Base-by-base conservation (phyloP, 2,888 invertebrate species). In the Brachyopa scutellaris region DNA sequence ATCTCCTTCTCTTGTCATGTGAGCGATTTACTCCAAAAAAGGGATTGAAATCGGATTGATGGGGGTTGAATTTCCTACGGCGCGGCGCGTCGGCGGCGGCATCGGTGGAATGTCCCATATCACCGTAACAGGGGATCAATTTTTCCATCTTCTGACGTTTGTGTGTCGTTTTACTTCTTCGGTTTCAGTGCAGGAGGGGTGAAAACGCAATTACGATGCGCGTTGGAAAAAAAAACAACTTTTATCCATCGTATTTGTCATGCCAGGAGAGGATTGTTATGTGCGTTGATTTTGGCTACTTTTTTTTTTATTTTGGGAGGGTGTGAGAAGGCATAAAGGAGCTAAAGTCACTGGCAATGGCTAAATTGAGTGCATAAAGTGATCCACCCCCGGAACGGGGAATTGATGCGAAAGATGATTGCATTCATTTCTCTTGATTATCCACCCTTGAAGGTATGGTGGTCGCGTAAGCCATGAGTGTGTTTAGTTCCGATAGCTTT, bases 401-500 rank as follows among this genome's bases (percentile, higher is more conserved):
- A 73, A 79, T 47, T 73, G 73, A 79, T 66, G 79, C 73, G 73
- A 73, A 73, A 73, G 73, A 79, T 79, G 53, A 73, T 73, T 73
- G 73, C 59, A 79, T 31, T 55, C 73, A 79, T 79, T 79, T 79
- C 73, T 79, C 79, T 79, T 79, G 79, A 73, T 79, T 73, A 73
- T 73, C 55, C 79, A 55, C 29, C 53, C 11, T 21, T 33, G 59
- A 11, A 21, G 26, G 29, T 51, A 51, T 19, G 38, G 17, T 29
- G 21, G 36, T 49, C 26, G n/a, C n/a, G 31, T 40, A 19, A 42
- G 47, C 17, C 47, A 33, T 73, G 61, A 64, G 72, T 72, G 73
- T 79, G 79, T 33, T 79, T 47, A 49, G 53, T 73, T 67, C 53
- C 61, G 73, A 73, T 79, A 59, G 61, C 73, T 73, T 73, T 61